Evolutionary conservation across 2,888 invertebrate species (phyloP).

Genomic region (Acronicta aceris): DNA sequence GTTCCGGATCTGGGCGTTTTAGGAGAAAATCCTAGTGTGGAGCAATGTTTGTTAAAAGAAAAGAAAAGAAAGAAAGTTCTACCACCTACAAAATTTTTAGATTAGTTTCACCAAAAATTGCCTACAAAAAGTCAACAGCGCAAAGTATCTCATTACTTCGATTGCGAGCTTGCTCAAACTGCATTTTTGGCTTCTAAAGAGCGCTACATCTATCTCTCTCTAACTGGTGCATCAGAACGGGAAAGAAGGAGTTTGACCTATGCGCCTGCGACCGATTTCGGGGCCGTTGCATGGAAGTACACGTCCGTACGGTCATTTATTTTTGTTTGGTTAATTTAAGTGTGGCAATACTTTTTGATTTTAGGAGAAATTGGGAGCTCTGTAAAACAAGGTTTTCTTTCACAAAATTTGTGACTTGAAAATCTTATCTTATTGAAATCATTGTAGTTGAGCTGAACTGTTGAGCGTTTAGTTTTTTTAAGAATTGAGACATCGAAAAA

Average conservation of each 20-base stretch:
- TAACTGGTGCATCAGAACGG: slow-evolving; percentile 49
- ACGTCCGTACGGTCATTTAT: slow-evolving; percentile 29
- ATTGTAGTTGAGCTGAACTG: too few species aligned
- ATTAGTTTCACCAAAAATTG: slow-evolving; percentile 42
- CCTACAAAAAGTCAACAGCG: slow-evolving; percentile 36
- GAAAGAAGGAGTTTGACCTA: slow-evolving; percentile 67
- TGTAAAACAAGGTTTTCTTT: too few species aligned
- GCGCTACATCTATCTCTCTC: slow-evolving; percentile 67
- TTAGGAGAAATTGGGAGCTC: background rate
- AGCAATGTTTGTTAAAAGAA: too few species aligned
- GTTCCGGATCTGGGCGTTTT: too few species aligned
- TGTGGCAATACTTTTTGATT: slow-evolving; percentile 31
- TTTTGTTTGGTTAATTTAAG: slow-evolving; percentile 55
- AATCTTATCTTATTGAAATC: too few species aligned
- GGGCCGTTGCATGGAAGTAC: slow-evolving; percentile 48
- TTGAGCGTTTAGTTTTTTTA: too few species aligned
- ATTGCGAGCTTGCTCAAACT: slow-evolving; percentile 54
- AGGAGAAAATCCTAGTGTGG: too few species aligned
- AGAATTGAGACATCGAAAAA: too few species aligned
- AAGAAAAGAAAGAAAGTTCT: too few species aligned
- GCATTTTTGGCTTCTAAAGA: slow-evolving; percentile 64
- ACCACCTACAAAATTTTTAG: too few species aligned
- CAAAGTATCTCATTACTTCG: slow-evolving; percentile 52
- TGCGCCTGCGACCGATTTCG: slow-evolving; percentile 69
- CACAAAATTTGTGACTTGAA: too few species aligned